Evolutionary conservation across 2,888 invertebrate species (phyloP).

Genomic region (Drosophila kanekoi): DNA sequence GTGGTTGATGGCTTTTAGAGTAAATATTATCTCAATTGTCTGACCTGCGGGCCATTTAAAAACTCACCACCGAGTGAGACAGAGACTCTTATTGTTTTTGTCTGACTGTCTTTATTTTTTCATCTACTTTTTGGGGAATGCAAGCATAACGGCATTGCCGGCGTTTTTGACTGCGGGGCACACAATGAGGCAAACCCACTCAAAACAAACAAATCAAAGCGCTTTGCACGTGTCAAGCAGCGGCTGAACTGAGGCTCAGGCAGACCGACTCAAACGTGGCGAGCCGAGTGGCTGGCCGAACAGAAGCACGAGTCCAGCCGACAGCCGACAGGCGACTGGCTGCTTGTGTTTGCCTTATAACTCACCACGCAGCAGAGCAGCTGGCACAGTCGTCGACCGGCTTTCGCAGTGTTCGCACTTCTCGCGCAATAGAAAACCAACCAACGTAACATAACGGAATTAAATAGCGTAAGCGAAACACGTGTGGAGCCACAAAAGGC

Average conservation of each 20-base stretch:
- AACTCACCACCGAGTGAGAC: slow-evolving; percentile 37
- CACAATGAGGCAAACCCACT: slow-evolving; percentile 38
- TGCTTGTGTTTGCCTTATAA: slow-evolving; percentile 51
- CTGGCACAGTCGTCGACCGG: slow-evolving; percentile 75
- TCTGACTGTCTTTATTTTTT: neutral
- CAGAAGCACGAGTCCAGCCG: slow-evolving; percentile 29
- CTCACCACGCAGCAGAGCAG: slow-evolving; percentile 57
- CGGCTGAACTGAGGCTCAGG: slow-evolving; percentile 28
- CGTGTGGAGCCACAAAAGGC: slow-evolving; percentile 49
- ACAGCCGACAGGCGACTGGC: slow-evolving; percentile 21
- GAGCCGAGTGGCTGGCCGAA: neutral
- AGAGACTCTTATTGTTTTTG: slow-evolving; percentile 10
- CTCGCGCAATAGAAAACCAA: slow-evolving; percentile 24
- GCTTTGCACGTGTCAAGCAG: slow-evolving; percentile 54
- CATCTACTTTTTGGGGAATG: neutral
- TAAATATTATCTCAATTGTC: slow-evolving; percentile 27
- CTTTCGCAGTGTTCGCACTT: slow-evolving; percentile 65
- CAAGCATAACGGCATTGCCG: slow-evolving; percentile 34
- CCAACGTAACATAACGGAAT: slow-evolving; percentile 11
- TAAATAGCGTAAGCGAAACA: slow-evolving; percentile 41
- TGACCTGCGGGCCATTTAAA: slow-evolving; percentile 37
- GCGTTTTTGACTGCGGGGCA: slow-evolving; percentile 44
- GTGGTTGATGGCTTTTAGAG: slow-evolving; percentile 27
- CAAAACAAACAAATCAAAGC: slow-evolving; percentile 67
- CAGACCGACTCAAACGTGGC: slow-evolving; percentile 6